Evolutionary conservation across 2,888 invertebrate species (phyloP).

Genomic region (Chirona hameri): DNA sequence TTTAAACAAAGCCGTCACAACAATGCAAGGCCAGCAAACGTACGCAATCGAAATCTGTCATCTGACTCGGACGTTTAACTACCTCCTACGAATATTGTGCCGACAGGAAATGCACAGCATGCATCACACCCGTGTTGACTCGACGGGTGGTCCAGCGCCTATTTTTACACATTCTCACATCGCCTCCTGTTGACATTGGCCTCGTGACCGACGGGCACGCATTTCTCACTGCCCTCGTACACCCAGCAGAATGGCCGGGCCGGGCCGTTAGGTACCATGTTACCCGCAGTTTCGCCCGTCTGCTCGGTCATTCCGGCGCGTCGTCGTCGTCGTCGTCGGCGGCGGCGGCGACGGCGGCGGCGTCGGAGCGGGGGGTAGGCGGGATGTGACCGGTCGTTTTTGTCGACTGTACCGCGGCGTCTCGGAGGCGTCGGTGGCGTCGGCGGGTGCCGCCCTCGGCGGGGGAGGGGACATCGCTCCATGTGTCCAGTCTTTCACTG

Average conservation of each 20-base stretch:
- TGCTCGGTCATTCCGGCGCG: not conserved
- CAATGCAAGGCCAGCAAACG: too few species aligned
- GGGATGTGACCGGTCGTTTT: not conserved
- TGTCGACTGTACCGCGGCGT: not conserved
- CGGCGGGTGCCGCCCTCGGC: not conserved
- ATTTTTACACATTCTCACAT: not conserved
- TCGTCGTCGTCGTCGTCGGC: not conserved
- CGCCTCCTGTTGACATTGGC: not conserved
- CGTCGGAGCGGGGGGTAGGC: not conserved
- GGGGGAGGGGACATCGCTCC: not conserved
- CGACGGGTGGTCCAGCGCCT: too few species aligned
- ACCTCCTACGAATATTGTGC: too few species aligned
- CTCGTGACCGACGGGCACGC: not conserved
- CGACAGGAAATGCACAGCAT: too few species aligned
- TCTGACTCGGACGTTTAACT: too few species aligned
- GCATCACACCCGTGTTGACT: too few species aligned
- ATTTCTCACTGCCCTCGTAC: not conserved
- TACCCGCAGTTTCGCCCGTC: too few species aligned
- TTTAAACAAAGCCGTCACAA: too few species aligned
- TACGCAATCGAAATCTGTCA: too few species aligned
- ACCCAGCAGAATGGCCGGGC: too few species aligned
- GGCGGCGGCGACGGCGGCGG: not conserved
- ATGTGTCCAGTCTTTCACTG: conserved; percentile 13
- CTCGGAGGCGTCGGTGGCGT: not conserved
- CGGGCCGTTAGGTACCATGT: too few species aligned